Base-by-base conservation (phyloP, 1,140 invertebrate genomes). In the Coelopa frigida region DNA sequence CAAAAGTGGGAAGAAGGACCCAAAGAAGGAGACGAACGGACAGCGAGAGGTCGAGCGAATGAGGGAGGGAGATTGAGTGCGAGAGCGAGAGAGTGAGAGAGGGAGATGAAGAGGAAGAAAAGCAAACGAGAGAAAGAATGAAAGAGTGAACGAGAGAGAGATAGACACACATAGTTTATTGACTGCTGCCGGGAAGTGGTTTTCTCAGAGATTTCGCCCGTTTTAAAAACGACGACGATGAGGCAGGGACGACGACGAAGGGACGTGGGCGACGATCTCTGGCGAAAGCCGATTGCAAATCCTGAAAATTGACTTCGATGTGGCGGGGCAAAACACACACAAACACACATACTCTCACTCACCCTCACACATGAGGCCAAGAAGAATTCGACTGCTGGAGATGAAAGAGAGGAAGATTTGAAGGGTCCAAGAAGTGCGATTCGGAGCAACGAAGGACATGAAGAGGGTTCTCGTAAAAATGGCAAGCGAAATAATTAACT, bases 151-250 rank as follows among this genome's bases (percentile, higher is more conserved):
- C n/a, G n/a, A n/a, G n/a, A n/a, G n/a, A n/a, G n/a, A n/a, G n/a
- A 33, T 33, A 15, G 12, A n/a, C 20, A 36, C 21, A 45, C 58
- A 51, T 64, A 64, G 61, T 64, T 64, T 64, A 64, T 64, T 64
- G 58, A 64, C 61, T 64, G 45, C 61, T 61, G 56, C 56, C 51
- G 55, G 56, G 61, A 64, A 64, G 61, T 64, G 58, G 56, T 61
- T 64, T 63, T 54, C 55, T 46, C 49, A 55, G 58, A 61, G 61
- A 64, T 64, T 60, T 64, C 48, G 49, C 51, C 55, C 57, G n/a
- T n/a, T n/a, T n/a, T n/a, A n/a, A n/a, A n/a, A n/a, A n/a, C n/a
- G n/a, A n/a, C n/a, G n/a, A n/a, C n/a, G n/a, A n/a, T n/a, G 57
- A 61, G 50, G 57, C 61, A 61, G 57, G 55, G 59, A 61, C 56